Percentiles rank a stretch among this genome's conserved stretches.
phyloP scores from a whole-genome alignment of 2,888 invertebrate species.

The Drosophila austrosaltans region DNA sequence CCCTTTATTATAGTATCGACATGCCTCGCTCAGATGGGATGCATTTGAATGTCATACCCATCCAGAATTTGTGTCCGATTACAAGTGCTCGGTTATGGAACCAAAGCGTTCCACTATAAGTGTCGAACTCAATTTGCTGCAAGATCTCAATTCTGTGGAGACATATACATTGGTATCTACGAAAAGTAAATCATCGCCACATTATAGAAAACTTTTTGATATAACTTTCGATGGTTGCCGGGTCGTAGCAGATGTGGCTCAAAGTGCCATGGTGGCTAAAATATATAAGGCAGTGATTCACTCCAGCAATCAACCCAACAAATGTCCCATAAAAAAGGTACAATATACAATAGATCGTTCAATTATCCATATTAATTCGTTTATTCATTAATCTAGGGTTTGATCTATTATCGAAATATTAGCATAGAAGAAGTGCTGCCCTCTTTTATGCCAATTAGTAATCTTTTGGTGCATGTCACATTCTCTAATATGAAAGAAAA shows the following conservation, averaged over 20 bases:
- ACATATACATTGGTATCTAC: slow-evolving; percentile 31
- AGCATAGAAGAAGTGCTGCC: slow-evolving; percentile 52
- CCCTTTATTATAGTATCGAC: slow-evolving; percentile 8
- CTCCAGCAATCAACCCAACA: slow-evolving; percentile 46
- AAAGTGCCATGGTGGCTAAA: slow-evolving; percentile 34
- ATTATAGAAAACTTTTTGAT: slow-evolving; percentile 35
- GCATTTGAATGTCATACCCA: slow-evolving; percentile 24
- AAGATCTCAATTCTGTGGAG: slow-evolving; percentile 25
- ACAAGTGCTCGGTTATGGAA: slow-evolving; percentile 22
- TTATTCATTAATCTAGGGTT: slow-evolving; percentile 32
- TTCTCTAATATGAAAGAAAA: slow-evolving; percentile 26
- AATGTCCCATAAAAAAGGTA: slow-evolving; percentile 45
- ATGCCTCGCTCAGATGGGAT: slow-evolving; percentile 26
- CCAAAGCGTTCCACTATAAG: slow-evolving; percentile 20
- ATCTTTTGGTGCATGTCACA: slow-evolving; percentile 29
- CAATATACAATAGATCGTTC: background rate
- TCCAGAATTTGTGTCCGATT: background rate
- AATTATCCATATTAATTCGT: background rate
- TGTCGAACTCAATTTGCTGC: slow-evolving; percentile 19
- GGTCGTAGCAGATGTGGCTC: slow-evolving; percentile 37
- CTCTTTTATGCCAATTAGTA: slow-evolving; percentile 42
- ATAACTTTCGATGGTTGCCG: slow-evolving; percentile 45
- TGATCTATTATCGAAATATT: slow-evolving; percentile 55
- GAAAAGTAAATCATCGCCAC: slow-evolving; percentile 4
- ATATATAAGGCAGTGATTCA: slow-evolving; percentile 36